Percentiles rank a stretch among this genome's conserved stretches.
phyloP scores from a whole-genome alignment of 2,888 invertebrate species.

The Rotaria sp. region DNA sequence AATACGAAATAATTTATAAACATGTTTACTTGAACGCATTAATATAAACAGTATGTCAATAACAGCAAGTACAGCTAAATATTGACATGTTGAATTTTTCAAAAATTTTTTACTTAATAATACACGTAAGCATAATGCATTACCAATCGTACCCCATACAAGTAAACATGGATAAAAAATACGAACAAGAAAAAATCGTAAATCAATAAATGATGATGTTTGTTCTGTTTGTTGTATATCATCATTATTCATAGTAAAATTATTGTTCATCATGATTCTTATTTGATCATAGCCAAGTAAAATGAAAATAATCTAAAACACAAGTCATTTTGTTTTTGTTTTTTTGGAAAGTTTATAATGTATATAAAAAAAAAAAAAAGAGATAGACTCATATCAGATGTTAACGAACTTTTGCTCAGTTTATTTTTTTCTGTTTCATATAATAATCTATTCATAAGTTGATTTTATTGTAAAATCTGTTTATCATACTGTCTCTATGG shows the following conservation, averaged over 20 bases:
- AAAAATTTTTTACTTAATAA: slow-evolving; percentile 27
- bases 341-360: too few species aligned
- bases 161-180: slow-evolving; percentile 8
- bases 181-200: neutral
- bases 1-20: neutral
- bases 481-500: neutral
- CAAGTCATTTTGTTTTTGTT: too few species aligned
- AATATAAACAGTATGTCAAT: neutral
- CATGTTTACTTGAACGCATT: neutral
- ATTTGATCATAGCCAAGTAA: neutral
- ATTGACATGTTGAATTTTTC: slow-evolving; percentile 24
- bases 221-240: neutral
- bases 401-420: neutral
- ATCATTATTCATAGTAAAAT: neutral
- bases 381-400: neutral
- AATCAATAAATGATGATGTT: neutral
- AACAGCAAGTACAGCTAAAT: slow-evolving; percentile 10
- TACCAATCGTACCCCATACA: neutral
- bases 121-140: slow-evolving; percentile 3
- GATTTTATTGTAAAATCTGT: neutral
- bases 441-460: neutral
- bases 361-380: too few species aligned
- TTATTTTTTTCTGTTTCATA: neutral
- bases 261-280: neutral
- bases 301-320: neutral